These are phyloP conservation scores for Tiphia femorata DNA, from an alignment of 2,888 invertebrate genomes.

Conservation along the genomic window DNA sequence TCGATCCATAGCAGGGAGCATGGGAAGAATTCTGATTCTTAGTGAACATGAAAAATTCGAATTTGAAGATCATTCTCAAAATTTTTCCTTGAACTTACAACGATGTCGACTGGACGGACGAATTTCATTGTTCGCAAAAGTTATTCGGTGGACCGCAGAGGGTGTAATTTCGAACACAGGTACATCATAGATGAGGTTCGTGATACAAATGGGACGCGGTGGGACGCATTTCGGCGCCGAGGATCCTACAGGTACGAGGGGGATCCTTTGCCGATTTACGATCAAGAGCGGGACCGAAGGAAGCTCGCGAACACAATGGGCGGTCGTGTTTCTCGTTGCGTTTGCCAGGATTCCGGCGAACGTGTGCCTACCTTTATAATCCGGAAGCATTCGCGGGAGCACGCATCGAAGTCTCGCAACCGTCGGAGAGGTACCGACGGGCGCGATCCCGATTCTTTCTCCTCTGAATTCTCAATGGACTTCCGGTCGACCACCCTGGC, in stretches of 20 bases:
- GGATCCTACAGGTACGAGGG: slow-evolving; percentile 40
- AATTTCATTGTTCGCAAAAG: no score
- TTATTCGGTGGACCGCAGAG: no score
- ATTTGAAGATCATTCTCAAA: no score
- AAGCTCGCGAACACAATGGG: slow-evolving; percentile 41
- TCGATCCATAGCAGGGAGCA: background rate
- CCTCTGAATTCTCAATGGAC: slow-evolving; percentile 12
- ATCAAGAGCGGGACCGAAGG: slow-evolving; percentile 30
- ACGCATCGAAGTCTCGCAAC: slow-evolving; percentile 44
- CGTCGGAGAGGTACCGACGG: slow-evolving; percentile 21
- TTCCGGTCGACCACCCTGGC: slow-evolving; percentile 23
- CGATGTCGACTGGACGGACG: no score
- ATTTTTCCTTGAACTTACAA: no score
- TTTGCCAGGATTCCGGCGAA: slow-evolving; percentile 41
- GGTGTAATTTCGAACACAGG: no score
- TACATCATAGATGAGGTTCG: no score
- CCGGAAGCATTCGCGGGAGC: slow-evolving; percentile 51
- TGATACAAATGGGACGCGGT: no score
- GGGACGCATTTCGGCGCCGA: slow-evolving; percentile 11
- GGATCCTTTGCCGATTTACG: slow-evolving; percentile 44
- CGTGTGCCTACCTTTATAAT: slow-evolving; percentile 48
- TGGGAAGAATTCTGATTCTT: slow-evolving; percentile 6
- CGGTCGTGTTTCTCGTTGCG: slow-evolving; percentile 50
- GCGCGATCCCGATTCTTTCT: slow-evolving; percentile 11
- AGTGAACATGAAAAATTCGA: no score